Percentiles rank a stretch among this genome's conserved stretches.
phyloP scores from a whole-genome alignment of 2,797 vertebrate species.

The Cuculus canorus region DNA sequence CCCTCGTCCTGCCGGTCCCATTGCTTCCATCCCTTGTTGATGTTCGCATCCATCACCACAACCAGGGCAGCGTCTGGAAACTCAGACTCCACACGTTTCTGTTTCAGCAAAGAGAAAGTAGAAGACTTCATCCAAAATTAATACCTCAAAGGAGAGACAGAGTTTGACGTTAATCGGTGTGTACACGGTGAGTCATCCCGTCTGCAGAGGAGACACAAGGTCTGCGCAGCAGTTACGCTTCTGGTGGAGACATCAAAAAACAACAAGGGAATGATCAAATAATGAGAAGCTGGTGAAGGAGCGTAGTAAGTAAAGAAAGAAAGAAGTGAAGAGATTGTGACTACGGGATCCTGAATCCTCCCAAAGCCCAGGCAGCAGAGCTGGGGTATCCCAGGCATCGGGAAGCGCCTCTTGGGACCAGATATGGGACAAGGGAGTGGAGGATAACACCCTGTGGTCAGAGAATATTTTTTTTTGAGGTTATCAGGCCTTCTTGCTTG shows the following conservation, averaged over 20 bases:
- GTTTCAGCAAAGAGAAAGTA: background rate
- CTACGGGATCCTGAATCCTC: background rate
- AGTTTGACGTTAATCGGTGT: slow-evolving; percentile 13
- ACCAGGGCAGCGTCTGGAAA: background rate
- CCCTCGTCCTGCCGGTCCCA: too few relatives aligned
- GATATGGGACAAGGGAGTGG: rapidly evolving
- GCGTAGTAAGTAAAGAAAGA: background rate
- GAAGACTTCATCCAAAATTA: slow-evolving; percentile 18
- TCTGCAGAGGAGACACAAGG: background rate
- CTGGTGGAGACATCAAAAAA: slow-evolving; percentile 36
- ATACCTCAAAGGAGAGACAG: slow-evolving; percentile 21
- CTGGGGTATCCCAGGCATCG: rapidly evolving
- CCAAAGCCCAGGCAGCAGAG: background rate
- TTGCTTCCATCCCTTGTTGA: background rate
- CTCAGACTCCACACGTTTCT: background rate
- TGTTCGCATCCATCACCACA: background rate
- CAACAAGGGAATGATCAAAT: background rate
- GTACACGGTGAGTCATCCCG: slow-evolving; percentile 12
- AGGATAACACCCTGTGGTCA: background rate
- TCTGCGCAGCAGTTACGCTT: background rate
- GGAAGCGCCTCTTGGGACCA: background rate
- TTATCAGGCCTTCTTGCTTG: background rate
- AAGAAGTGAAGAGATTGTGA: background rate
- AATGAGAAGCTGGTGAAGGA: background rate
- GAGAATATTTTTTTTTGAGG: too few relatives aligned